phyloP scores from a whole-genome alignment of 2,797 vertebrate species.

The Eulemur coronatus region DNA sequence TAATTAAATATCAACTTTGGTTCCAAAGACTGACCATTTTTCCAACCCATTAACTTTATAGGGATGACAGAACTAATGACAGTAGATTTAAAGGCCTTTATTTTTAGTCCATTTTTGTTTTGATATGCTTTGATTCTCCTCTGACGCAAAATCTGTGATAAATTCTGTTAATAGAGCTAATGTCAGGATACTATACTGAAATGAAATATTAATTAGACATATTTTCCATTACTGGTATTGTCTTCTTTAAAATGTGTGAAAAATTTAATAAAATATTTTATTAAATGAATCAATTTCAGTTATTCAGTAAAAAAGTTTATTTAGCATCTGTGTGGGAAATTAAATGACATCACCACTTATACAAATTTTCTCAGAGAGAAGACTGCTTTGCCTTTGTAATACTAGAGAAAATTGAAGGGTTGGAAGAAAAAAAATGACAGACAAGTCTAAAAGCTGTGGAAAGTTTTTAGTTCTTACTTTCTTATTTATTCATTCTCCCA shows the following conservation, averaged over 20 bases:
- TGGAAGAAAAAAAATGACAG: conserved; percentile 49
- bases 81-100: conserved; percentile 78
- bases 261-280: conserved; percentile 73
- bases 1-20: conserved; percentile 85
- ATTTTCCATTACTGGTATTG: conserved; percentile 60
- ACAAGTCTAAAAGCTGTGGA: conserved; percentile 47
- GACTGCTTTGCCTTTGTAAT: conserved; percentile 77
- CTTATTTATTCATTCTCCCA: conserved; percentile 24
- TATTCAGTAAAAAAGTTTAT: conserved; percentile 80
- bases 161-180: conserved; percentile 80
- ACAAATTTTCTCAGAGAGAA: conserved; percentile 71
- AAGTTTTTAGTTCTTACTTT: conserved; percentile 47
- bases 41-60: conserved; percentile 84
- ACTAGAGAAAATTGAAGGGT: conserved; percentile 66
- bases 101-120: conserved; percentile 80
- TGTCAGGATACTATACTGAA: conserved; percentile 80
- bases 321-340: conserved; percentile 76
- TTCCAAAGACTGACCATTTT: conserved; percentile 82
- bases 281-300: conserved; percentile 77
- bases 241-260: conserved; percentile 71
- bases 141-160: conserved; percentile 79
- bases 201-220: conserved; percentile 80
- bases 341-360: not conserved
- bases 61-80: conserved; percentile 80
- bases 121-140: conserved; percentile 70